Percentiles rank a stretch among this genome's conserved stretches.
phyloP scores from a whole-genome alignment of 2,888 invertebrate species.

The Protonemura montana region DNA sequence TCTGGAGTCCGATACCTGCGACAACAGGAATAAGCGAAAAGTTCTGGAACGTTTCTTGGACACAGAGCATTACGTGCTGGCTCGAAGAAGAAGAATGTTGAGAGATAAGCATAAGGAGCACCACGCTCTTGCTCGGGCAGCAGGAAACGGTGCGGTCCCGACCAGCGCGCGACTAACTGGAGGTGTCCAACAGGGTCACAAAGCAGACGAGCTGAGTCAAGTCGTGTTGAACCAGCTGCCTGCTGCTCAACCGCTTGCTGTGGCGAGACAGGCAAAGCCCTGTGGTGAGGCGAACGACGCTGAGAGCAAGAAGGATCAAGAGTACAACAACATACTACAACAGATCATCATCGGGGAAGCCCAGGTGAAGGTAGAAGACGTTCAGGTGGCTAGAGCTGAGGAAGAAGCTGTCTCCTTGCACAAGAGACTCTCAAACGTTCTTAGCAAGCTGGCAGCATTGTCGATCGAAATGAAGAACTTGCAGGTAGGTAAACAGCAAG shows the following conservation, averaged over 20 bases:
- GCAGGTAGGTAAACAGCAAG: neutral
- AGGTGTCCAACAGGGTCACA: neutral
- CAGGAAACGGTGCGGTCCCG: neutral
- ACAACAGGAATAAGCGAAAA: neutral
- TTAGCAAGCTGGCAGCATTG: neutral
- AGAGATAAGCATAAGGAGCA: neutral
- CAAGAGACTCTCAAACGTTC: neutral
- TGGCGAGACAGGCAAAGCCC: neutral
- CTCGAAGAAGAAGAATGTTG: neutral
- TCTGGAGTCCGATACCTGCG: slow-evolving; percentile 7
- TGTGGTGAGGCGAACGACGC: neutral
- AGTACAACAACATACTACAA: neutral
- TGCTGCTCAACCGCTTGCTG: neutral
- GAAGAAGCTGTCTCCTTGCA: neutral
- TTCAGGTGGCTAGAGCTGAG: neutral
- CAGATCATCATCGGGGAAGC: neutral
- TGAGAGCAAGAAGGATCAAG: neutral
- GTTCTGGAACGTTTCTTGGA: neutral
- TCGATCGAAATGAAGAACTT: neutral
- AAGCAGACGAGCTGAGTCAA: neutral
- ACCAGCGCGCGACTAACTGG: neutral
- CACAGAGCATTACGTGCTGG: neutral
- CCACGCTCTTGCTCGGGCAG: neutral
- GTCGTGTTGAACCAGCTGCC: neutral
- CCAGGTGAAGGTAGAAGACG: neutral